phyloP scores from a whole-genome alignment of 2,888 invertebrate species.

The Diachrysia chrysitis region DNA sequence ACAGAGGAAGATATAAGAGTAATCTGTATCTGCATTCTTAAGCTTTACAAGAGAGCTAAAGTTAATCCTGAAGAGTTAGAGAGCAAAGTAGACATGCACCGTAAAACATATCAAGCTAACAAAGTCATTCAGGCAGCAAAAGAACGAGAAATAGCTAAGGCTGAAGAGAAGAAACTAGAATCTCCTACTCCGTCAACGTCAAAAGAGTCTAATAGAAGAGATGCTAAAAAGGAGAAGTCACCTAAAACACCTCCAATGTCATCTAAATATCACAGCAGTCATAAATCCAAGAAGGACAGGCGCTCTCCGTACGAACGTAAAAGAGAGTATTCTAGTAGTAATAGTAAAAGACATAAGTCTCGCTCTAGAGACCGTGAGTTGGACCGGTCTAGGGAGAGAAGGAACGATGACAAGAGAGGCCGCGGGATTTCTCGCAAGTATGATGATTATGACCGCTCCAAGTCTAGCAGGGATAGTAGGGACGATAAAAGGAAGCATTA shows the following conservation, averaged over 20 bases:
- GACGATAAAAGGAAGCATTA: conserved; percentile 84
- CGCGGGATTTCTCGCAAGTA: conserved; percentile 79
- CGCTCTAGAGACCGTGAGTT: conserved; percentile 82
- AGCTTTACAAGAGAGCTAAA: conserved; percentile 95
- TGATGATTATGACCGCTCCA: conserved; percentile 85
- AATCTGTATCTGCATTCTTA: conserved; percentile 94
- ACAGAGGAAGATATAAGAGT: conserved; percentile 95
- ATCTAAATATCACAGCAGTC: conserved; percentile 82
- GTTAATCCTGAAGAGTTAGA: conserved; percentile 89
- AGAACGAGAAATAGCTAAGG: conserved; percentile 77
- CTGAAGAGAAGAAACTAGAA: conserved; percentile 82
- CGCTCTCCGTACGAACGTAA: conserved; percentile 86
- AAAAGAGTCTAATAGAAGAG: conserved; percentile 79
- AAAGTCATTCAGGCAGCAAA: conserved; percentile 81
- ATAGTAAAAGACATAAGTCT: conserved; percentile 84
- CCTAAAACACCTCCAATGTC: conserved; percentile 87
- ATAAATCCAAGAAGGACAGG: conserved; percentile 83
- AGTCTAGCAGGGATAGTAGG: conserved; percentile 79
- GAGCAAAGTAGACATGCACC: conserved; percentile 78
- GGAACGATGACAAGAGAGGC: conserved; percentile 80
- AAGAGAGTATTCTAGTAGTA: conserved; percentile 75
- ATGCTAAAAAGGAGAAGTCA: conserved; percentile 83
- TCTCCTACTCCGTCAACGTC: conserved; percentile 84
- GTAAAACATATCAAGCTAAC: conserved; percentile 84
- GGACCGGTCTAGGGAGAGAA: conserved; percentile 80